Conservation (phyloP, 1,140 invertebrate genomes). For the Drosophila micromelanica region DNA sequence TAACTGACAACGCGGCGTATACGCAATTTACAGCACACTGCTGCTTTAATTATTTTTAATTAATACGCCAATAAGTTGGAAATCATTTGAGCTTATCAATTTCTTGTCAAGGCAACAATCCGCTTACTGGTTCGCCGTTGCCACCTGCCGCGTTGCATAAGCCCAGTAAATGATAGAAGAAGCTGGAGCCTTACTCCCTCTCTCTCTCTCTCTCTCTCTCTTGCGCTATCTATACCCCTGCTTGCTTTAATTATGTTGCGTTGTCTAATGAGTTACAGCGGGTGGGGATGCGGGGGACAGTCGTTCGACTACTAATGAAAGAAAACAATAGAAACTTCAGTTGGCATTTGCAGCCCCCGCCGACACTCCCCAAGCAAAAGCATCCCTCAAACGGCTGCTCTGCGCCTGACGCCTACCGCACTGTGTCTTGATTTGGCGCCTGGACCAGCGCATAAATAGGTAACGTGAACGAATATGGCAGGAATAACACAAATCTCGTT, state of each 20-base stretch:
- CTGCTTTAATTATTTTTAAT: conserved; percentile 69
- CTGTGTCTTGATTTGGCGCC: conserved; percentile 71
- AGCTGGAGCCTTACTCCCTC: conserved; percentile 11
- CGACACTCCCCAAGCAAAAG: background rate
- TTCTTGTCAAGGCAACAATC: conserved; percentile 11
- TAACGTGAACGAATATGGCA: conserved; percentile 48
- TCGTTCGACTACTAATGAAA: conserved; percentile 66
- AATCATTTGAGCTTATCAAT: conserved; percentile 68
- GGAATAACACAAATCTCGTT: conserved; percentile 67
- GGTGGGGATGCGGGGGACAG: conserved; percentile 13
- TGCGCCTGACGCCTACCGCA: conserved; percentile 64
- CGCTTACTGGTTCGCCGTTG: conserved; percentile 2
- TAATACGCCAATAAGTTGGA: conserved; percentile 55
- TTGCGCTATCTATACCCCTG: conserved; percentile 1
- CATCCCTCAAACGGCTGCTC: conserved; percentile 24
- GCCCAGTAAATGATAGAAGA: conserved; percentile 60
- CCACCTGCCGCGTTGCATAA: conserved; percentile 58
- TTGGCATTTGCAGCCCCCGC: conserved; percentile 32
- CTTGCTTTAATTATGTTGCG: conserved; percentile 68
- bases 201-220: background rate
- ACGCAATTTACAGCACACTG: conserved; percentile 49
- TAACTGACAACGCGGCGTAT: conserved; percentile 58
- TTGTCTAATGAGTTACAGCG: conserved; percentile 54
- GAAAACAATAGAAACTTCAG: conserved; percentile 72
- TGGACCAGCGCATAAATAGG: conserved; percentile 51